Evolutionary conservation across 2,113 vertebrate species (phyloP), one percentile per base, ranked within the genome.

Genomic region (Perca schrenkii): DNA sequence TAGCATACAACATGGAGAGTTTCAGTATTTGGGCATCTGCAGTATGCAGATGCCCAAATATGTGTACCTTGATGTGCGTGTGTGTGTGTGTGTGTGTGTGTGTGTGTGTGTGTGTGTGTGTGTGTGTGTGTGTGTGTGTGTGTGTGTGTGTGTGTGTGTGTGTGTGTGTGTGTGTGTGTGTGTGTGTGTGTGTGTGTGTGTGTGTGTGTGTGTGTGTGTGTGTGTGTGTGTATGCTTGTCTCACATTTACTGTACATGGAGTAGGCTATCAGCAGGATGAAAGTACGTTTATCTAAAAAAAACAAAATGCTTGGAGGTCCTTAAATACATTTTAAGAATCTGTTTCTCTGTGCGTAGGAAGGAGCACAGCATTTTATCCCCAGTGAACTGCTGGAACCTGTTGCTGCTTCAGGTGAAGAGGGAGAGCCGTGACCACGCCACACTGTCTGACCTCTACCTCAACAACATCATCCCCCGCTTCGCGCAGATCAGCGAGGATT

Each of bases 391-490:
- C 94, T 99, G 98, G 98, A 99, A 99, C 86, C 96, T 99, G 85
- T 92, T 99, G 90, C 95, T 99, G 85, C 96, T 97, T 16, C 98
- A 99, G 85, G 97, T 99, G 93, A 99, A 99, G 93, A 94, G 98
- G 83, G 98, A 99, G 93, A 99, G 98, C 95, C 95, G 98, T 43
- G 97, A 99, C 88, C 98, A 98, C 7, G 98, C 98, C 86, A 99
- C 98, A 0, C 94, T 99, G 76, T 99, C 98, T 34, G 98, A 99
- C 91, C 98, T 99, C 94, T 99, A 99, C 96, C 96, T 99, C 96
- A 99, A 99, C 94, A 99, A 99, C 93, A 98, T 99, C 94, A 99
- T 99, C 86, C 98, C 98, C 0, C 97, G 98, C 80, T 99, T 99
- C 0, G 97, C 97, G 6, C 98, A 99, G 96, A 96, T 99, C 96